Evolutionary conservation across 2,113 vertebrate species (phyloP).

Genomic region (Amazona vittata): DNA sequence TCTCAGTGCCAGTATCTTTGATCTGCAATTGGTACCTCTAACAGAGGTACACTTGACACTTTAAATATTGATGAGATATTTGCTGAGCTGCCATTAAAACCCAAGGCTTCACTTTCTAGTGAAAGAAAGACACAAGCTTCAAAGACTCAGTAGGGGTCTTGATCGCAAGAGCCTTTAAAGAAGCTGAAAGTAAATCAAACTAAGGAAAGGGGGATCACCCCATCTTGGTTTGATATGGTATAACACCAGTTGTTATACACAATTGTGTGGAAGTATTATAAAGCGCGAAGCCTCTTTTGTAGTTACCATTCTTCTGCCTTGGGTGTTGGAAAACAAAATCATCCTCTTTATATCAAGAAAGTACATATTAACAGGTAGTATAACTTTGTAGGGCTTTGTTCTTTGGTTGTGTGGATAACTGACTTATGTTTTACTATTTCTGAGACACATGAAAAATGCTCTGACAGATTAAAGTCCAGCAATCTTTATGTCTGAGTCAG

Average conservation of each 20-base stretch:
- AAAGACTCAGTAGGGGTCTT: slow-evolving; percentile 65
- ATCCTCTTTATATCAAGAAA: neutral
- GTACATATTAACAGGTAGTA: neutral
- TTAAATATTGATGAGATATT: slow-evolving; percentile 76
- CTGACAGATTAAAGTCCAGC: neutral
- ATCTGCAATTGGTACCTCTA: slow-evolving; percentile 68
- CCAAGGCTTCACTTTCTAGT: slow-evolving; percentile 55
- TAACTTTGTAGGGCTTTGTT: neutral
- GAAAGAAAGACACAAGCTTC: slow-evolving; percentile 61
- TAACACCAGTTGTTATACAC: slow-evolving; percentile 25
- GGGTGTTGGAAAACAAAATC: neutral
- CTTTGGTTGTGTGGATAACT: neutral
- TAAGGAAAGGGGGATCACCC: slow-evolving; percentile 22
- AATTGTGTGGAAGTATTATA: slow-evolving; percentile 9
- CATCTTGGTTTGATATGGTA: slow-evolving; percentile 35
- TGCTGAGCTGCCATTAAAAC: slow-evolving; percentile 71
- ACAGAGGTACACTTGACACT: slow-evolving; percentile 71
- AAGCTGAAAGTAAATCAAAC: slow-evolving; percentile 60
- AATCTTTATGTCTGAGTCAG: neutral
- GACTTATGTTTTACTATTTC: neutral
- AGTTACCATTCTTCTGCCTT: neutral
- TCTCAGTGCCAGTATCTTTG: slow-evolving; percentile 57
- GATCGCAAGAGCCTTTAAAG: slow-evolving; percentile 71
- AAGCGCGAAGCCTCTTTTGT: neutral
- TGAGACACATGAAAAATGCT: neutral